Evolutionary conservation across 2,113 vertebrate genomes (phyloP), one percentile per base, ranked within the genome.

Genomic region (Rhegmatorhina hoffmannsi): DNA sequence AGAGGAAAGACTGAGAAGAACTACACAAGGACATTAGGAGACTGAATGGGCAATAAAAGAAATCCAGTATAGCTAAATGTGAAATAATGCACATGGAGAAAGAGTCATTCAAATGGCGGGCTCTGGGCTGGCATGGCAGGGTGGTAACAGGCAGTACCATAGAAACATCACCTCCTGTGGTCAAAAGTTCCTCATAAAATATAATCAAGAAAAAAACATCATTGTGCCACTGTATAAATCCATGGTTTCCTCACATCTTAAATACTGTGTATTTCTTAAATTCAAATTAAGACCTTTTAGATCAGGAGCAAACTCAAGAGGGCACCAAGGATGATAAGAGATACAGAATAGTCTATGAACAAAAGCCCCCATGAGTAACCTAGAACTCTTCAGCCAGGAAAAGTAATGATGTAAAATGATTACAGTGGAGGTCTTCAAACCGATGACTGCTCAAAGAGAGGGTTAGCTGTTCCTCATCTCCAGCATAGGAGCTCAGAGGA

Each of bases 261-360:
- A 52, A 72, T 49, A 33, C 6, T 13, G 8, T 13, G 7, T 26
- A 36, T 34, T 84, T 76, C 36, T 60, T 77, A 2, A 17, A 20
- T 19, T 64, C 34, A 55, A 3, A 77, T 33, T 58, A 70, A 20
- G 17, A 73, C 64, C 49, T 69, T 0, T 43, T 53, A 79, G 46
- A 43, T 50, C 15, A 62, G 21, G 19, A 25, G 47, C 26, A 64
- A 31, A 19, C 60, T 66, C 58, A 76, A 43, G 44, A 79, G 9
- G 21, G 6, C 43, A 25, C 20, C 25, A 33, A 46, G 8, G 28
- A 58, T 17, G 14, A 1, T 9, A 58, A 79, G 13, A 63, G 20
- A 13, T 46, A 62, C 10, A 44, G 21, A 72, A 67, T 0, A 0
- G 9, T 15, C 9, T 47, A 7, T 6, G 5, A n/a, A 73, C 9